Conservation (phyloP, 1,140 invertebrate species). For the Panagrolaimus sp. region DNA sequence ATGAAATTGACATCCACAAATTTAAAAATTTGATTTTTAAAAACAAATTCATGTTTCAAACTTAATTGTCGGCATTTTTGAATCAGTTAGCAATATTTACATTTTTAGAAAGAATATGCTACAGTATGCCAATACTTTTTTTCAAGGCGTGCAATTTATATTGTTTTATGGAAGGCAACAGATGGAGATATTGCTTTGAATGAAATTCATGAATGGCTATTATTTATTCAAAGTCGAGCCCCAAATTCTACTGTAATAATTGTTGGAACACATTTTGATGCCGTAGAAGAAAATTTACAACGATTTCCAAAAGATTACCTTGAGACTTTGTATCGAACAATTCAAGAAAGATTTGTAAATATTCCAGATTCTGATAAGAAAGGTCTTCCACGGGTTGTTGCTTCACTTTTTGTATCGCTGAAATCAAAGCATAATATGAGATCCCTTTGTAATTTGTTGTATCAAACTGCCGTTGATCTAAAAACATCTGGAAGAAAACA, state of each 20-base stretch:
- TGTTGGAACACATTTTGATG: conserved; percentile 87
- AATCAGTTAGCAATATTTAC: too few relatives aligned
- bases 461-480: conserved; percentile 79
- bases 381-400: conserved; percentile 83
- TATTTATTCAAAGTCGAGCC: conserved; percentile 85
- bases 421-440: conserved; percentile 85
- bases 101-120: conserved; percentile 81
- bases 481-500: conserved; percentile 82
- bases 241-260: conserved; percentile 89
- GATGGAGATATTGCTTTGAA: conserved; percentile 84
- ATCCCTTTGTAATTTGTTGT: conserved; percentile 82
- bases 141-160: conserved; percentile 84
- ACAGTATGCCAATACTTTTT: conserved; percentile 97
- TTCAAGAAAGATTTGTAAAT: conserved; percentile 74
- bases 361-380: conserved; percentile 90
- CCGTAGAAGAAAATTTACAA: conserved; percentile 66
- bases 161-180: conserved; percentile 88
- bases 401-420: conserved; percentile 81
- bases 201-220: conserved; percentile 85
- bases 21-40: neutral
- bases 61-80: neutral
- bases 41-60: neutral
- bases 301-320: conserved; percentile 68
- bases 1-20: too few relatives aligned
- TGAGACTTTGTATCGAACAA: conserved; percentile 78